phyloP scores from a whole-genome alignment of 2,888 invertebrate species.

The Limnephilus auricula region DNA sequence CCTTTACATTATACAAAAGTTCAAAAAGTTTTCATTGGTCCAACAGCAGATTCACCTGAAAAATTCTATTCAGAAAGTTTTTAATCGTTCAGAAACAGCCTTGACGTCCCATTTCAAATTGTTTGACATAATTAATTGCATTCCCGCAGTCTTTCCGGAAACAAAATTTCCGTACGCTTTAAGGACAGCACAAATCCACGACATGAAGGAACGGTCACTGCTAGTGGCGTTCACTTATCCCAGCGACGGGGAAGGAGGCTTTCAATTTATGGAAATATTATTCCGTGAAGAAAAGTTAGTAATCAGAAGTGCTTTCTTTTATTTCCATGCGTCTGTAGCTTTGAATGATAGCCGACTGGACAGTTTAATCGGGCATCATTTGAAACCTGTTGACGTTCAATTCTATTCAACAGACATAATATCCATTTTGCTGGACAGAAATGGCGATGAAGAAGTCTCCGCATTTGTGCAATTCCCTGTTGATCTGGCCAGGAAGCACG shows the following conservation, averaged over 20 bases:
- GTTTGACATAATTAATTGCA: slow-evolving; percentile 77
- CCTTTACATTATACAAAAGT: slow-evolving; percentile 85
- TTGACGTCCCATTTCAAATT: slow-evolving; percentile 81
- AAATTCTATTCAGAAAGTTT: slow-evolving; percentile 81
- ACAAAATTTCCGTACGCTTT: slow-evolving; percentile 70
- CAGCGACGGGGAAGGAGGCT: slow-evolving; percentile 71
- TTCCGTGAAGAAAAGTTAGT: slow-evolving; percentile 72
- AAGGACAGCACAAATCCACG: slow-evolving; percentile 76
- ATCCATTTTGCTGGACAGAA: slow-evolving; percentile 83
- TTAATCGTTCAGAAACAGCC: slow-evolving; percentile 81
- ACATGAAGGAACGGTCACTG: slow-evolving; percentile 74
- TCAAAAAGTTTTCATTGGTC: slow-evolving; percentile 86
- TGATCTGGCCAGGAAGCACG: slow-evolving; percentile 75
- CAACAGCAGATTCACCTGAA: slow-evolving; percentile 88
- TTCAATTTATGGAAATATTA: slow-evolving; percentile 77
- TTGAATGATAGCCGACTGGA: slow-evolving; percentile 70
- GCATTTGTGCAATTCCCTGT: slow-evolving; percentile 76
- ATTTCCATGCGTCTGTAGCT: slow-evolving; percentile 74
- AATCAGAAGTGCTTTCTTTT: slow-evolving; percentile 77
- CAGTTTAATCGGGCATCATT: slow-evolving; percentile 69
- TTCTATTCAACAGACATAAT: slow-evolving; percentile 86
- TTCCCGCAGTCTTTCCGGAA: slow-evolving; percentile 69
- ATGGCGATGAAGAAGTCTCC: slow-evolving; percentile 72
- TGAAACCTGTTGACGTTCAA: slow-evolving; percentile 83
- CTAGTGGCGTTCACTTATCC: slow-evolving; percentile 76